Percentiles rank a stretch among this genome's conserved stretches.
phyloP scores from a whole-genome alignment of 2,113 vertebrate genomes.

The Amazona vittata region DNA sequence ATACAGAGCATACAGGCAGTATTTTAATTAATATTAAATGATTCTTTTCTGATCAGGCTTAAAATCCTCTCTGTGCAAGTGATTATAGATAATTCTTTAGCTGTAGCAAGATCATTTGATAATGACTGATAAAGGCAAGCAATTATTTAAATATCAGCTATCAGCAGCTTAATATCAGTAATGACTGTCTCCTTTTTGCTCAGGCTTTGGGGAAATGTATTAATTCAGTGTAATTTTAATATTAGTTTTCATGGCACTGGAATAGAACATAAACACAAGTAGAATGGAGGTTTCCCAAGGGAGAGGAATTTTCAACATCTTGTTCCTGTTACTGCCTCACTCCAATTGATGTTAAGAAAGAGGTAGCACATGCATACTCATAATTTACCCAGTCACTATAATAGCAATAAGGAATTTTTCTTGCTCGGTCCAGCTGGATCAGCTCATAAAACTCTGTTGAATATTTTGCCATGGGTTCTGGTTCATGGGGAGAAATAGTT shows the following conservation, averaged over 20 bases:
- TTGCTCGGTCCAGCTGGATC: background rate
- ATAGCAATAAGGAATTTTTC: background rate
- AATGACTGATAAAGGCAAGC: slow-evolving; percentile 36
- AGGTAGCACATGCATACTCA: background rate
- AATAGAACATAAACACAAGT: background rate
- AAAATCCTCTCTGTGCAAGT: slow-evolving; percentile 32
- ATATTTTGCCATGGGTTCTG: background rate
- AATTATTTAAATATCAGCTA: slow-evolving; percentile 49
- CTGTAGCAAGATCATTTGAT: slow-evolving; percentile 52
- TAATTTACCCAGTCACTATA: background rate
- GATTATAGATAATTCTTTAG: slow-evolving; percentile 51
- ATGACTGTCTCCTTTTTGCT: slow-evolving; percentile 11
- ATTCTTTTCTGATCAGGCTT: slow-evolving; percentile 35
- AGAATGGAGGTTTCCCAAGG: background rate
- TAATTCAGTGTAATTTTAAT: slow-evolving; percentile 22
- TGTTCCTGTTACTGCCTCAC: background rate
- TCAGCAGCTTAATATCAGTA: slow-evolving; percentile 44
- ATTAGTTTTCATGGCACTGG: background rate
- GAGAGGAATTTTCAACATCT: background rate
- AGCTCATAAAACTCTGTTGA: background rate
- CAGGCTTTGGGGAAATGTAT: slow-evolving; percentile 18
- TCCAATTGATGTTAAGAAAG: background rate
- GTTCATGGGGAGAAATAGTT: background rate
- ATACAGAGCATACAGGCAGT: background rate
- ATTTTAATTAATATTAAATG: slow-evolving; percentile 51